phyloP scores from a whole-genome alignment of 64 coral and sea anemone genomes.

The Porites lutea region DNA sequence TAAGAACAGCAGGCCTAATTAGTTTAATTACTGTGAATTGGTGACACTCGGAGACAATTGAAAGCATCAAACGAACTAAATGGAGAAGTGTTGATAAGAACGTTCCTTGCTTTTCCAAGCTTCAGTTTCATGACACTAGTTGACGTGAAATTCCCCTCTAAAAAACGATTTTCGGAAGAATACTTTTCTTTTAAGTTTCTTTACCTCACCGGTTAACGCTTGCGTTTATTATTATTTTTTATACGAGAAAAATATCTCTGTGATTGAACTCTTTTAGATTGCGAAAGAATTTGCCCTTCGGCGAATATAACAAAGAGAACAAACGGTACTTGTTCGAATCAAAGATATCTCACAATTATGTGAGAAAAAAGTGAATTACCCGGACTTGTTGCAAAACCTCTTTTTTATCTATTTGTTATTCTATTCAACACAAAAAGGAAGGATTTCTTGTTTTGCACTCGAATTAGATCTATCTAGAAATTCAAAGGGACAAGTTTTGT shows the following conservation, averaged over 20 bases:
- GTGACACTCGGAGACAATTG: slow-evolving; percentile 99
- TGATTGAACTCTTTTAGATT: not conserved
- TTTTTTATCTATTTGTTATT: not conserved
- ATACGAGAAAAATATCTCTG: not conserved
- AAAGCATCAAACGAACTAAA: slow-evolving; percentile 93
- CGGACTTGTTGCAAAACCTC: not conserved
- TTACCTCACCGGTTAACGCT: not conserved
- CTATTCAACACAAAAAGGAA: not conserved
- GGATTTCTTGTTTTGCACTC: not conserved
- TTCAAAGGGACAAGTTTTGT: not conserved
- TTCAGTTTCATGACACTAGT: not conserved
- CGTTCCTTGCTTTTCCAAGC: slow-evolving; percentile 67
- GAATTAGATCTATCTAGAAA: slow-evolving; percentile 11
- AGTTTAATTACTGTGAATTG: slow-evolving; percentile 99
- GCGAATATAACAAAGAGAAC: not conserved
- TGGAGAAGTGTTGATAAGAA: slow-evolving; percentile 89
- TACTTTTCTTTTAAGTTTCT: not conserved
- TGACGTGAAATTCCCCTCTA: not conserved
- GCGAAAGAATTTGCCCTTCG: slow-evolving; percentile 29
- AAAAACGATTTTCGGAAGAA: not conserved
- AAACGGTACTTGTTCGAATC: slow-evolving; percentile 10
- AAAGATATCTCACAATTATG: not conserved
- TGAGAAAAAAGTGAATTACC: not conserved
- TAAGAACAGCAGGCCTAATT: slow-evolving; percentile 93
- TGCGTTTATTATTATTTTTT: not conserved